phyloP scores from a whole-genome alignment of 2,797 vertebrate genomes.

The Brachyalestes nurse region DNA sequence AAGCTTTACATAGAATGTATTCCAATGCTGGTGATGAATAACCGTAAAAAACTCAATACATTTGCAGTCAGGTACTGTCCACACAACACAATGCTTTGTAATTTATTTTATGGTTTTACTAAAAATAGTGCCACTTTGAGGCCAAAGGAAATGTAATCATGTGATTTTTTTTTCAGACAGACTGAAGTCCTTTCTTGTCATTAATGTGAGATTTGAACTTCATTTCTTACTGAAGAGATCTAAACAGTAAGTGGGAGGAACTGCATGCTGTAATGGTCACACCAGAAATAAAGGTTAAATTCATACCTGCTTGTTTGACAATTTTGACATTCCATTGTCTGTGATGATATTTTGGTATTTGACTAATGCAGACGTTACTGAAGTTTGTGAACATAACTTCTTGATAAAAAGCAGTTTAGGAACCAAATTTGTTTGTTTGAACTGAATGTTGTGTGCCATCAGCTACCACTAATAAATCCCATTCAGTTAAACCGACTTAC shows the following conservation, averaged over 20 bases:
- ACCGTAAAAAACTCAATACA: slow-evolving; percentile 16
- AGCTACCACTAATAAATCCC: slow-evolving; percentile 45
- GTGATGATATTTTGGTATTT: background rate
- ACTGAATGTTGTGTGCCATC: background rate
- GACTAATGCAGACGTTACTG: background rate
- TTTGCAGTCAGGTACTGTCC: slow-evolving; percentile 46
- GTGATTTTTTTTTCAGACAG: background rate
- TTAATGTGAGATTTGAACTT: slow-evolving; percentile 9
- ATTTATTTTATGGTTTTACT: slow-evolving; percentile 6
- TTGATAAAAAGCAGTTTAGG: background rate
- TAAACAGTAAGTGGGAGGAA: slow-evolving; percentile 19
- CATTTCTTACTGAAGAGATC: slow-evolving; percentile 1
- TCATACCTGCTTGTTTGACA: slow-evolving; percentile 6
- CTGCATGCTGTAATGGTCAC: slow-evolving; percentile 44
- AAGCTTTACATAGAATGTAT: slow-evolving; percentile 35
- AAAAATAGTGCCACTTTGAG: slow-evolving; percentile 34
- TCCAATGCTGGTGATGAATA: slow-evolving; percentile 21
- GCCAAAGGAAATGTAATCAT: slow-evolving; percentile 28
- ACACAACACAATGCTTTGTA: slow-evolving; percentile 30
- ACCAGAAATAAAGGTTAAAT: slow-evolving; percentile 50
- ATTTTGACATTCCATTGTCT: background rate
- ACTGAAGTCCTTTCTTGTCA: background rate
- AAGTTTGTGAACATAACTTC: background rate
- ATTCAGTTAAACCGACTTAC: slow-evolving; percentile 42
- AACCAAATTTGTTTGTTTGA: background rate